Evolutionary conservation across 2,797 vertebrate genomes (phyloP).

Genomic region (Odontamblyopus lacepedii): DNA sequence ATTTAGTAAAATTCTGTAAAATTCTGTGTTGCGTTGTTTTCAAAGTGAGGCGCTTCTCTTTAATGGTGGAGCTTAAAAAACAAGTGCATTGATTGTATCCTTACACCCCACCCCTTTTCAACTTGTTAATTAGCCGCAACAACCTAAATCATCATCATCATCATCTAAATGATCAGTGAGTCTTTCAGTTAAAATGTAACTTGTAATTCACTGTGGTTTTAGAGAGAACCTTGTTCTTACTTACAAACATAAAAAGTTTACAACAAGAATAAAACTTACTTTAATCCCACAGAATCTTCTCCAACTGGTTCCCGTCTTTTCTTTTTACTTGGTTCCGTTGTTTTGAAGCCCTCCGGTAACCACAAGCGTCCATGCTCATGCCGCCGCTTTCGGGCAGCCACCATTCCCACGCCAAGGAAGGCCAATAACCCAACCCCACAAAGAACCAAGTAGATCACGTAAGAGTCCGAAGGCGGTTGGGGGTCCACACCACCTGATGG

Average conservation of each 20-base stretch:
- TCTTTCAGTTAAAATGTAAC: constrained; percentile 38
- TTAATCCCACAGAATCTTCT: constrained; percentile 95
- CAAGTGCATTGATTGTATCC: constrained; percentile 56
- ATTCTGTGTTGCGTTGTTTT: constrained; percentile 35
- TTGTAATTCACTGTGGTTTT: constrained; percentile 23
- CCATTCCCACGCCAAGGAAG: constrained; percentile 86
- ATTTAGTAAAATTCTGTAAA: constrained; percentile 31
- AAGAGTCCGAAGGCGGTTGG: constrained; percentile 60
- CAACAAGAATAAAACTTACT: constrained; percentile 81
- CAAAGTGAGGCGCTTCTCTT: constrained; percentile 24
- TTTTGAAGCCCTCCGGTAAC: constrained; percentile 98
- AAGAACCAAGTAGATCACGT: constrained; percentile 86
- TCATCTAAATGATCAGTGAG: constrained; percentile 32
- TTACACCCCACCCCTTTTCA: constrained; percentile 49
- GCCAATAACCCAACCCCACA: constrained; percentile 80
- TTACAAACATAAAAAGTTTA: background rate
- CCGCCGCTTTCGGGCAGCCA: constrained; percentile 91
- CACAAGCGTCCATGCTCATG: constrained; percentile 96
- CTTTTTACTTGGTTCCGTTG: constrained; percentile 95
- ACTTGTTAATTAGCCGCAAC: constrained; percentile 61
- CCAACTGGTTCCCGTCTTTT: constrained; percentile 95
- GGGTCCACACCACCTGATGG: constrained; percentile 81
- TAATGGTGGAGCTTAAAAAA: constrained; percentile 53
- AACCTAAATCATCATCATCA: constrained; percentile 43
- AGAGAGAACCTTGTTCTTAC: constrained; percentile 22